Percentiles rank a stretch among this genome's conserved stretches.
Evolutionary conservation across 2,797 vertebrate genomes (phyloP).

Genomic region (Pangasius mekongensis): DNA sequence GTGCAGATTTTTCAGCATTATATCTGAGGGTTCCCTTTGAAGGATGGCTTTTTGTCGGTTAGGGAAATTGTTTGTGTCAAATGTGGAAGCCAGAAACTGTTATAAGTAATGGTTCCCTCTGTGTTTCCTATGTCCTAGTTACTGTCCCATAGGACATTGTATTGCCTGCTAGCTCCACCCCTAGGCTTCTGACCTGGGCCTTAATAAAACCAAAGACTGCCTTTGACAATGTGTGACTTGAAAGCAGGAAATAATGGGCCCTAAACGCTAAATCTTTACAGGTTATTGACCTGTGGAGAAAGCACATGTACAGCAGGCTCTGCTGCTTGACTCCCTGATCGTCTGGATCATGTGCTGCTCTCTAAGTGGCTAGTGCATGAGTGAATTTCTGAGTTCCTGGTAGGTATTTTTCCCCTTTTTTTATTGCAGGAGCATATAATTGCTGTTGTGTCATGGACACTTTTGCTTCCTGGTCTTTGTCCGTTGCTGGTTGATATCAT

Average conservation of each 20-base stretch:
- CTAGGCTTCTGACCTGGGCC: slow-evolving; percentile 60
- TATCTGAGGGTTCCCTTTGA: background rate
- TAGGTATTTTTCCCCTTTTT: slow-evolving; percentile 33
- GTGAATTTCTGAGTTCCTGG: slow-evolving; percentile 48
- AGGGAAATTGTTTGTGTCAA: slow-evolving; percentile 31
- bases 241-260: slow-evolving; percentile 82
- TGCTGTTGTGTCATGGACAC: background rate
- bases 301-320: slow-evolving; percentile 46
- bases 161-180: slow-evolving; percentile 52
- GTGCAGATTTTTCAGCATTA: background rate
- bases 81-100: slow-evolving; percentile 28
- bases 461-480: slow-evolving; percentile 20
- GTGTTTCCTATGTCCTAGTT: slow-evolving; percentile 60
- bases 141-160: slow-evolving; percentile 62
- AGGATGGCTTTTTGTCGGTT: background rate
- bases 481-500: slow-evolving; percentile 51
- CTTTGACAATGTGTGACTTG: slow-evolving; percentile 81
- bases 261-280: slow-evolving; percentile 80
- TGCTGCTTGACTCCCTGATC: slow-evolving; percentile 23
- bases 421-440: slow-evolving; percentile 20
- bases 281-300: slow-evolving; percentile 73
- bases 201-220: slow-evolving; percentile 73
- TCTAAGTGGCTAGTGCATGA: slow-evolving; percentile 3
- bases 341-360: slow-evolving; percentile 25
- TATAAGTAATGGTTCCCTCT: slow-evolving; percentile 45